These are phyloP conservation scores for Corticium candelabrum DNA, from an alignment of 37 sponge, comb jelly and placozoan genomes.

Conservation along the genomic window DNA sequence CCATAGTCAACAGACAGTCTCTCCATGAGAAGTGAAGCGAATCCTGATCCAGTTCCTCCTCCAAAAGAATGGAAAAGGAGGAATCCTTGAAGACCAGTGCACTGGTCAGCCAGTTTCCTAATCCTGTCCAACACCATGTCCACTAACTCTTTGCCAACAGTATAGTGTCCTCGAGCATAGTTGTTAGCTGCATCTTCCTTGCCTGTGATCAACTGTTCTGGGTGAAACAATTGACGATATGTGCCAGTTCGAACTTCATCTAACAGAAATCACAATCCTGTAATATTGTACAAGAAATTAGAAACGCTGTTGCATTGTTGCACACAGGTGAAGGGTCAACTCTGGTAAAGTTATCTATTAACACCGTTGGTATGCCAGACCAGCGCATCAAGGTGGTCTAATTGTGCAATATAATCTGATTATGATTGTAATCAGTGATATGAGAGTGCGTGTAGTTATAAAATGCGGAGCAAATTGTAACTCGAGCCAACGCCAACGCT, in stretches of 20 bases:
- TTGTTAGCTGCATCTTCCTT: slow-evolving; percentile 78
- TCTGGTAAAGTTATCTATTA: no score
- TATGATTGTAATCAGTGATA: no score
- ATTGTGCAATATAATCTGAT: no score
- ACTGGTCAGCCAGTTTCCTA: slow-evolving; percentile 69
- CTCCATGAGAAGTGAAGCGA: slow-evolving; percentile 76
- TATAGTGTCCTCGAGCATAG: slow-evolving; percentile 79
- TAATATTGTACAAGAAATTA: background rate
- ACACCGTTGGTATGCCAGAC: no score
- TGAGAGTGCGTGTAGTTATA: no score
- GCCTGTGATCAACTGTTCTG: slow-evolving; percentile 69
- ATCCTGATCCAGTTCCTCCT: slow-evolving; percentile 88
- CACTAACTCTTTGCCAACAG: slow-evolving; percentile 52
- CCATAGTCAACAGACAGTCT: slow-evolving; percentile 81
- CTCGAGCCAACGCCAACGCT: no score
- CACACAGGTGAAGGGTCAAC: no score
- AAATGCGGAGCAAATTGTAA: no score
- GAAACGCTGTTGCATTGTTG: no score
- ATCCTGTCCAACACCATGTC: slow-evolving; percentile 52
- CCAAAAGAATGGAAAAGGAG: slow-evolving; percentile 84
- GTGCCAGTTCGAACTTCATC: slow-evolving; percentile 82
- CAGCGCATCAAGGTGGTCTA: no score
- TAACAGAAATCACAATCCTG: background rate
- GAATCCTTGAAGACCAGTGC: slow-evolving; percentile 81
- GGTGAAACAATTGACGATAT: slow-evolving; percentile 76